phyloP scores from a whole-genome alignment of 2,797 vertebrate species.

The Sciaenops ocellatus region DNA sequence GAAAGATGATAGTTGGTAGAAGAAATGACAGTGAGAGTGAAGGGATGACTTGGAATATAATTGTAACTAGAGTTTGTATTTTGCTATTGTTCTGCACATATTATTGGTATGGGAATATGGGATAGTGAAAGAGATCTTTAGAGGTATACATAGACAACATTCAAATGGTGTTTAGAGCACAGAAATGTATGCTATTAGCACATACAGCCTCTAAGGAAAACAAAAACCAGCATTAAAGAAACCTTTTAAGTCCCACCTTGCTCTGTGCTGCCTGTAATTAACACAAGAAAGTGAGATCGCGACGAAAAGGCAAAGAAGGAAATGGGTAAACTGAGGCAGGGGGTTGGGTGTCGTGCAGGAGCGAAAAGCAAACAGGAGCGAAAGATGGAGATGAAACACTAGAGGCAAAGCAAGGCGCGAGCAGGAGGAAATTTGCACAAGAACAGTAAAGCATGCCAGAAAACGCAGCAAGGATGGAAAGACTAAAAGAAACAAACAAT shows the following conservation, averaged over 20 bases:
- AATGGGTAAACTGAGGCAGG: slow-evolving; percentile 21
- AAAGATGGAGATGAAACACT: slow-evolving; percentile 63
- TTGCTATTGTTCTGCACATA: slow-evolving; percentile 19
- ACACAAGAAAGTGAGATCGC: slow-evolving; percentile 40
- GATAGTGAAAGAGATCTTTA: slow-evolving; percentile 16
- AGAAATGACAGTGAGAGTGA: slow-evolving; percentile 26
- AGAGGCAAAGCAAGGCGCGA: slow-evolving; percentile 35
- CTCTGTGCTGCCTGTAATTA: slow-evolving; percentile 58
- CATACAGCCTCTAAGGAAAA: slow-evolving; percentile 23
- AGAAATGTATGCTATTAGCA: slow-evolving; percentile 28
- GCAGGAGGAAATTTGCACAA: slow-evolving; percentile 55
- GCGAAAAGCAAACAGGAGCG: slow-evolving; percentile 39
- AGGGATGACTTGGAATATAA: slow-evolving; percentile 29
- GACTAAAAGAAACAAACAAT: slow-evolving; percentile 45
- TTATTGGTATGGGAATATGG: slow-evolving; percentile 8
- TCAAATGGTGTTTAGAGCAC: slow-evolving; percentile 32
- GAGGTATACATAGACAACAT: slow-evolving; percentile 8
- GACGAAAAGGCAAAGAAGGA: slow-evolving; percentile 31
- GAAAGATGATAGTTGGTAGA: slow-evolving; percentile 36
- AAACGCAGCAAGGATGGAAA: slow-evolving; percentile 27
- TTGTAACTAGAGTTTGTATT: slow-evolving; percentile 17
- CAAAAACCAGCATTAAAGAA: slow-evolving; percentile 44
- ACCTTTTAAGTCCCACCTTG: slow-evolving; percentile 34
- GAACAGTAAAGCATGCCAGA: slow-evolving; percentile 35
- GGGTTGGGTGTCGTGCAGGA: background rate